phyloP scores from a whole-genome alignment of 2,888 invertebrate genomes.

The Nasonovia ribisnigri region DNA sequence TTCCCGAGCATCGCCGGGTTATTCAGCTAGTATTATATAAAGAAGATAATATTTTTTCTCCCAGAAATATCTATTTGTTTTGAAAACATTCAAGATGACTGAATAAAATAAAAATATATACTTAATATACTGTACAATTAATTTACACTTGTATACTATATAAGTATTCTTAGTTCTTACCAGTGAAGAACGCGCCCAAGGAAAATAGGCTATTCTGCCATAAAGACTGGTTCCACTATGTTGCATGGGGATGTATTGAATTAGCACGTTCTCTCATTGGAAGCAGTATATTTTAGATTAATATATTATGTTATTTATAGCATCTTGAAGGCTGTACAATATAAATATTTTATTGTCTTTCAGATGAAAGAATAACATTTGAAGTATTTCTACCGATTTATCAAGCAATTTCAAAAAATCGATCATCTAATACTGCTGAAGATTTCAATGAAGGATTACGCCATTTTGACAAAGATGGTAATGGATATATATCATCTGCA shows the following conservation, averaged over 20 bases:
- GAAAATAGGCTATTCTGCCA: neutral
- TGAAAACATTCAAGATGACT: neutral
- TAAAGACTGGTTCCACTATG: neutral
- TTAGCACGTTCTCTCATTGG: neutral
- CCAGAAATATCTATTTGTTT: neutral
- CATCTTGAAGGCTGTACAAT: neutral
- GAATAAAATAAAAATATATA: neutral
- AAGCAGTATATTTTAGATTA: neutral
- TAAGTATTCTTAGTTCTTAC: neutral
- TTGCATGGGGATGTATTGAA: neutral
- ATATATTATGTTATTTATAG: neutral
- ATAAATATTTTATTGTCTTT: neutral
- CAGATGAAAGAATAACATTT: constrained; percentile 95
- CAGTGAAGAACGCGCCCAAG: neutral
- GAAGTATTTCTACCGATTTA: constrained; percentile 99
- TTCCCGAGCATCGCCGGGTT: no score
- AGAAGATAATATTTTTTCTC: neutral
- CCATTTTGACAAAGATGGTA: constrained; percentile 99
- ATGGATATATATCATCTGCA: constrained; percentile 97
- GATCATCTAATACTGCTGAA: constrained; percentile 93
- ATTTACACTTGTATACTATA: neutral
- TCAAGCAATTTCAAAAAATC: constrained; percentile 93
- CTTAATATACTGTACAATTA: neutral
- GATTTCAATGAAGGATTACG: constrained; percentile 98
- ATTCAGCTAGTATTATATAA: no score